phyloP scores from a whole-genome alignment of 1,140 invertebrate species.

The Pentalonia nigronervosa region DNA sequence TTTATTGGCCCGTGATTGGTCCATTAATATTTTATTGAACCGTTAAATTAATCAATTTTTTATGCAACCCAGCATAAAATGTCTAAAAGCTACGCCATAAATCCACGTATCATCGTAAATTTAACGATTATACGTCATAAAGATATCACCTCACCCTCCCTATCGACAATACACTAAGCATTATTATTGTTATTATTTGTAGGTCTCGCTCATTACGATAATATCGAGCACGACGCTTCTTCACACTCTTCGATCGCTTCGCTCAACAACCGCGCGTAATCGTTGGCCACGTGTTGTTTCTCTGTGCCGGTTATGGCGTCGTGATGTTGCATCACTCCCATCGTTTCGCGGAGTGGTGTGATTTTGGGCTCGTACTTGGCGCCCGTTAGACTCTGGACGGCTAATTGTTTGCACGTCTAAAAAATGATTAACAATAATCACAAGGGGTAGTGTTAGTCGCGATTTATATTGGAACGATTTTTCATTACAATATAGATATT shows the following conservation, averaged over 20 bases:
- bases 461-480: neutral
- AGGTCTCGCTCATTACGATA: neutral
- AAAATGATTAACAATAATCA: neutral
- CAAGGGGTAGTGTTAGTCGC: neutral
- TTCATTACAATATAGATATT: neutral
- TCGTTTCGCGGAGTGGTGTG: slow-evolving; percentile 62
- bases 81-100: neutral
- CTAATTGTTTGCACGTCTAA: slow-evolving; percentile 42
- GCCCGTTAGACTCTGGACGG: slow-evolving; percentile 14
- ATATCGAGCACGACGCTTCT: neutral
- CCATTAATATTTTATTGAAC: too few species aligned
- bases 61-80: neutral
- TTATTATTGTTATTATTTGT: neutral
- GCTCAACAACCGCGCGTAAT: slow-evolving; percentile 80
- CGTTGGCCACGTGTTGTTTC: slow-evolving; percentile 86
- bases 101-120: neutral
- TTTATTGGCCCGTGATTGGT: too few species aligned
- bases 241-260: slow-evolving; percentile 66
- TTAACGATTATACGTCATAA: neutral
- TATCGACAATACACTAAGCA: neutral
- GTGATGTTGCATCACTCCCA: slow-evolving; percentile 92
- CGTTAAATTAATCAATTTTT: too few species aligned
- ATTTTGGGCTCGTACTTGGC: slow-evolving; percentile 24
- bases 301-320: slow-evolving; percentile 90
- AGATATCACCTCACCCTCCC: too few species aligned